Percentiles rank a stretch among this genome's conserved stretches.
These are phyloP conservation scores for Caenorhabditis doughertyi DNA, from an alignment of 2,888 invertebrate genomes.

Conservation along the genomic window DNA sequence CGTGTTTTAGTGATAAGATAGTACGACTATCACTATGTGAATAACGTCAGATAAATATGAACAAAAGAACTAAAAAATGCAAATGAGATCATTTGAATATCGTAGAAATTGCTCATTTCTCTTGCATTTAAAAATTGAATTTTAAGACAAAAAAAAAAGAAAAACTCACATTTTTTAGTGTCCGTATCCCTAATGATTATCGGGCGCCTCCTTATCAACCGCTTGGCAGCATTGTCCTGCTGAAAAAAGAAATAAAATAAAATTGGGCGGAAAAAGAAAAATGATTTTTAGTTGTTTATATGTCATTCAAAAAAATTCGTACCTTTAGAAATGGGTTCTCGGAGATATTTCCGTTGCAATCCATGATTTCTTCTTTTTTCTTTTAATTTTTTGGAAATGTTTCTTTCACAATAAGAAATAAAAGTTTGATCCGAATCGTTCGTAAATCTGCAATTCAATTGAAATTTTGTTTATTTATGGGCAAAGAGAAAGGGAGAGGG, in stretches of 20 bases:
- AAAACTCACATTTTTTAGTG: slow-evolving; percentile 51
- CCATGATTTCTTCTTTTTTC: slow-evolving; percentile 34
- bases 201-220: slow-evolving; percentile 57
- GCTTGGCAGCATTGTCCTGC: slow-evolving; percentile 60
- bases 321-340: slow-evolving; percentile 65
- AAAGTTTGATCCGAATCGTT: slow-evolving; percentile 46
- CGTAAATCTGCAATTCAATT: slow-evolving; percentile 36
- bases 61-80: background rate
- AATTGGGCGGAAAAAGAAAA: slow-evolving; percentile 2
- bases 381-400: background rate
- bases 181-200: slow-evolving; percentile 56
- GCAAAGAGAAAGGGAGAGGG: background rate
- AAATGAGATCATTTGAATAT: background rate
- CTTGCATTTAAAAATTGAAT: background rate
- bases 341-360: slow-evolving; percentile 61
- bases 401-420: slow-evolving; percentile 41
- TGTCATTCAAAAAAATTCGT: background rate
- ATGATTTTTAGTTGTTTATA: background rate
- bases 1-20: slow-evolving; percentile 54
- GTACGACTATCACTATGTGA: slow-evolving; percentile 32
- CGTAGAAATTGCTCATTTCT: background rate
- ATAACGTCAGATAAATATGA: slow-evolving; percentile 12
- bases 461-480: slow-evolving; percentile 21
- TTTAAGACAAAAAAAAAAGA: background rate
- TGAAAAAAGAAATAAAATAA: slow-evolving; percentile 41